Conservation (phyloP, 2,888 invertebrate species). For the Coelogynopora nodosa region DNA sequence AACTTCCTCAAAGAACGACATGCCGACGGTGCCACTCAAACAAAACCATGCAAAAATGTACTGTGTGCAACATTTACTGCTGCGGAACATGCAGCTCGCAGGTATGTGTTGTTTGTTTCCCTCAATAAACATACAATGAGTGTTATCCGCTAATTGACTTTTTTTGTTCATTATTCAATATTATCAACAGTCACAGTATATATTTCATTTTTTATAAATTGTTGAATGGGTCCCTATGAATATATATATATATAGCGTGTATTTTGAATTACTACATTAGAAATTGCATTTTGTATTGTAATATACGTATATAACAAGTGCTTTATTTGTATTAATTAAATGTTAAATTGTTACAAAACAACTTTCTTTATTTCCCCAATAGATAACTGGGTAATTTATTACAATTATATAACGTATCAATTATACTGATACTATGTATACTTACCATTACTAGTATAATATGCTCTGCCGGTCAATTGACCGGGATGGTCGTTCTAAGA, state of each 20-base stretch:
- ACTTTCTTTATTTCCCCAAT: not conserved
- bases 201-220: too few relatives aligned
- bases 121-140: not conserved
- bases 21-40: conserved; percentile 29
- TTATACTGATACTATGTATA: not conserved
- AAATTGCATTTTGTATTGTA: not conserved
- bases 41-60: conserved; percentile 33
- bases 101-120: not conserved
- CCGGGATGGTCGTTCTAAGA: not conserved
- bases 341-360: not conserved
- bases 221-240: too few relatives aligned
- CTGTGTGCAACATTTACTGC: conserved; percentile 31
- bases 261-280: not conserved
- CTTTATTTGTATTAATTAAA: not conserved
- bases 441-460: not conserved
- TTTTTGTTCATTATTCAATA: too few relatives aligned
- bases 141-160: not conserved
- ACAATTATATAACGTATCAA: not conserved
- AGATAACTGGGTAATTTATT: not conserved
- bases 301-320: not conserved
- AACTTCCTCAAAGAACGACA: conserved; percentile 16
- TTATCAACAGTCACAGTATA: too few relatives aligned
- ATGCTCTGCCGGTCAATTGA: not conserved
- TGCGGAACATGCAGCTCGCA: conserved; percentile 32
- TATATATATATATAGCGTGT: not conserved